A percentile compares a stretch with the other conserved stretches of the same genome.
These are phyloP conservation scores for Xanthia icteritia DNA, from an alignment of 2,888 invertebrate species.

Conservation along the genomic window DNA sequence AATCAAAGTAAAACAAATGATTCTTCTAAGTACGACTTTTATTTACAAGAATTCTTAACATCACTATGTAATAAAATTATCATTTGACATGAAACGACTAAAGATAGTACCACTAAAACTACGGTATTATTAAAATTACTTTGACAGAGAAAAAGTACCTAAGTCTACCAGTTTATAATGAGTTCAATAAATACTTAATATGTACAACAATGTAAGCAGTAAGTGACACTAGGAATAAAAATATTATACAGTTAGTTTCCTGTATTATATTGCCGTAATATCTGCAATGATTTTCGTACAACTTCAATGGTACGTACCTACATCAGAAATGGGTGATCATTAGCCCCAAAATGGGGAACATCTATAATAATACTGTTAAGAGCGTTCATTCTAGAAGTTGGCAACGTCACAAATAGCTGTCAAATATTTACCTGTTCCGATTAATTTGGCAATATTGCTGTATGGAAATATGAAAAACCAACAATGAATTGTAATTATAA, in stretches of 20 bases:
- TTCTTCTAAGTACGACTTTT: slow-evolving; percentile 82
- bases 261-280: neutral
- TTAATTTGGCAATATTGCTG: too few species aligned
- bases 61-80: slow-evolving; percentile 52
- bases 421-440: too few species aligned
- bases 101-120: slow-evolving; percentile 51
- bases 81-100: slow-evolving; percentile 54
- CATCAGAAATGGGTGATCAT: neutral
- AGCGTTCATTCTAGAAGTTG: too few species aligned
- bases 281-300: slow-evolving; percentile 2
- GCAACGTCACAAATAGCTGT: too few species aligned
- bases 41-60: slow-evolving; percentile 75
- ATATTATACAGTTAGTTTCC: slow-evolving; percentile 19
- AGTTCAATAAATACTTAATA: slow-evolving; percentile 55
- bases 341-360: neutral
- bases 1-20: slow-evolving; percentile 58
- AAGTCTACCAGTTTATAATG: slow-evolving; percentile 39
- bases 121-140: slow-evolving; percentile 42
- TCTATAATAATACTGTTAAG: slow-evolving; percentile 14
- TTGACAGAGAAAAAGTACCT: slow-evolving; percentile 55
- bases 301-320: slow-evolving; percentile 1
- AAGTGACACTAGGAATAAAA: slow-evolving; percentile 15
- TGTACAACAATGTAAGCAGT: slow-evolving; percentile 52
- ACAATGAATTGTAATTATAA: too few species aligned
- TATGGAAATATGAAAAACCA: too few species aligned